Base-by-base conservation (phyloP, 2,797 vertebrate genomes). In the Sebastes minor region DNA sequence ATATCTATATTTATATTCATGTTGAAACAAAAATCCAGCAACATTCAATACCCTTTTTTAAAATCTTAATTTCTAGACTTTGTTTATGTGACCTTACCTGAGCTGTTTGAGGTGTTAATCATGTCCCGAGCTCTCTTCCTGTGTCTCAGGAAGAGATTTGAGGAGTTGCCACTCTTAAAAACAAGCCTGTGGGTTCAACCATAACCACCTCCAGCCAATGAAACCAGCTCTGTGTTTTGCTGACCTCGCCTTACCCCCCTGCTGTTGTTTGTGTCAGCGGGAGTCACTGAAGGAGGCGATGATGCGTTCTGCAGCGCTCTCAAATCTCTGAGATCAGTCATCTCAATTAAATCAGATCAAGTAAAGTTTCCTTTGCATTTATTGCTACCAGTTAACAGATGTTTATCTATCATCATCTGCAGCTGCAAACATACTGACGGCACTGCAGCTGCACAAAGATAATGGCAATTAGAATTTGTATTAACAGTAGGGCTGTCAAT, bases 31-130 rank as follows among this genome's bases (percentile, higher is more conserved):
- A 3, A 35, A 27, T 42, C 4, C 8, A 33, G 2, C 52, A 68
- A 20, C 8, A 46, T 22, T 8, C 5, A 20, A 4, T 49, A 1
- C 14, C 14, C 5, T 55, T 27, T 35, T 69, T 12, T 6, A 42
- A 57, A 42, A 57, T 30, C 23, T 22, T 28, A 3, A 28, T 11
- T 67, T 63, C 7, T n/a, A 23, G 12, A n/a, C n/a, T 3, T 16
- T 30, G 6, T 55, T 27, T 1, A 14, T 61, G 20, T 32, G 25
- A 7, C 1, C 86, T 77, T 88, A 93, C 93, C 90, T 83, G 83
- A 52, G 74, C 1, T 78, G 74, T 74, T 69, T 28, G 80, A 46
- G 27, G 42, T 46, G 81, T 84, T 78, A 1, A 1, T 1, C 78
- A 86, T 89, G 64, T 86, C 80, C 32, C 2, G 3, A 9, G 35